phyloP scores from a whole-genome alignment of 92 coral and sea anemone genomes.

The Paramuricea clavata region DNA sequence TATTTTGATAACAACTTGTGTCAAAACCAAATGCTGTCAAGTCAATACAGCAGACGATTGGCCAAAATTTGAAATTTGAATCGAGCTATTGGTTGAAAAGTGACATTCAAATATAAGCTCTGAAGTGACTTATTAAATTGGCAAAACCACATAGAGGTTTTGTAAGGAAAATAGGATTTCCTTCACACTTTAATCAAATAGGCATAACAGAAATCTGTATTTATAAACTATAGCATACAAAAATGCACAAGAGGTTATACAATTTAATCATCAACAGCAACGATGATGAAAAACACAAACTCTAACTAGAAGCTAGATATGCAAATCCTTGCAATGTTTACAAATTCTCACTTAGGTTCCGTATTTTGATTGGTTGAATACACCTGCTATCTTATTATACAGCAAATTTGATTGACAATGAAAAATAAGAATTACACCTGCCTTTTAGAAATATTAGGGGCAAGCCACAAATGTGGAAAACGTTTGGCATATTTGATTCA shows the following conservation, averaged over 20 bases:
- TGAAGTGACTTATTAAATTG: neutral
- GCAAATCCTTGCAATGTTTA: slow-evolving; percentile 15
- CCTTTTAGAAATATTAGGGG: slow-evolving; percentile 63
- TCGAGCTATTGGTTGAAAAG: slow-evolving; percentile 7
- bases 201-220: neutral
- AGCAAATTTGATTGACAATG: slow-evolving; percentile 72
- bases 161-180: neutral
- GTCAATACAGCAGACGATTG: neutral
- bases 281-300: neutral
- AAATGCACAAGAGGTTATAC: neutral
- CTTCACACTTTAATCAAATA: neutral
- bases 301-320: neutral
- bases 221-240: neutral
- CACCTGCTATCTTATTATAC: slow-evolving; percentile 57
- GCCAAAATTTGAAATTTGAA: neutral
- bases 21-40: slow-evolving; percentile 14
- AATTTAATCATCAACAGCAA: neutral
- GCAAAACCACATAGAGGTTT: neutral
- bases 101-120: neutral
- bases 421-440: slow-evolving; percentile 71
- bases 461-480: slow-evolving; percentile 20
- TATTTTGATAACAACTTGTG: slow-evolving; percentile 31
- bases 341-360: neutral
- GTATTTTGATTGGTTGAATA: slow-evolving; percentile 13
- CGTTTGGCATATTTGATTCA: neutral